phyloP scores from a whole-genome alignment of 2,888 invertebrate genomes.

The Chymomyza fuscimana region DNA sequence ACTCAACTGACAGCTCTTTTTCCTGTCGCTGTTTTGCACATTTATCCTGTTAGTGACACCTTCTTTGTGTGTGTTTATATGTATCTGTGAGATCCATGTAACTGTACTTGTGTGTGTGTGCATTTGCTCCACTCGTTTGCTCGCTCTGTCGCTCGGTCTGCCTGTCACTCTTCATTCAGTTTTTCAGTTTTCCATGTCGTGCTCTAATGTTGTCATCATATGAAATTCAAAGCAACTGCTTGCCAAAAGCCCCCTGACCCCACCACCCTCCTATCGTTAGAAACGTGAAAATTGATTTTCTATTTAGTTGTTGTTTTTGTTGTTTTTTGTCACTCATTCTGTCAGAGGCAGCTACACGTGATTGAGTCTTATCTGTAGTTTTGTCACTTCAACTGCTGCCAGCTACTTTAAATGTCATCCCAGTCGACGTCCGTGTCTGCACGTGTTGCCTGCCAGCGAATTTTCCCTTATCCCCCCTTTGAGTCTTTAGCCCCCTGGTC shows the following conservation, averaged over 20 bases:
- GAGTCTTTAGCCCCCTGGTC: conserved; percentile 30
- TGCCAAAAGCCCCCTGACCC: conserved; percentile 29
- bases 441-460: not conserved
- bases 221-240: conserved; percentile 72
- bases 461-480: not conserved
- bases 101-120: too few relatives aligned
- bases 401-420: conserved; percentile 71
- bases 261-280: not conserved
- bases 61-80: conserved; percentile 61
- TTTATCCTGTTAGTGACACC: conserved; percentile 74
- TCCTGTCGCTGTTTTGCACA: conserved; percentile 71
- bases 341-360: conserved; percentile 66
- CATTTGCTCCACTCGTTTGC: conserved; percentile 12
- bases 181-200: conserved; percentile 37
- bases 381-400: conserved; percentile 72
- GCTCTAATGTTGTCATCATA: conserved; percentile 43
- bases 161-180: conserved; percentile 69
- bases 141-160: conserved; percentile 44
- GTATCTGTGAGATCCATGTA: conserved; percentile 20
- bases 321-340: conserved; percentile 42
- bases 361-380: conserved; percentile 73
- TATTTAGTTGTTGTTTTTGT: conserved; percentile 49
- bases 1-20: conserved; percentile 63
- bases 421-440: conserved; percentile 15
- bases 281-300: conserved; percentile 66